Base-by-base conservation (phyloP, 1,140 invertebrate species). In the Ceratosolen fusciceps region DNA sequence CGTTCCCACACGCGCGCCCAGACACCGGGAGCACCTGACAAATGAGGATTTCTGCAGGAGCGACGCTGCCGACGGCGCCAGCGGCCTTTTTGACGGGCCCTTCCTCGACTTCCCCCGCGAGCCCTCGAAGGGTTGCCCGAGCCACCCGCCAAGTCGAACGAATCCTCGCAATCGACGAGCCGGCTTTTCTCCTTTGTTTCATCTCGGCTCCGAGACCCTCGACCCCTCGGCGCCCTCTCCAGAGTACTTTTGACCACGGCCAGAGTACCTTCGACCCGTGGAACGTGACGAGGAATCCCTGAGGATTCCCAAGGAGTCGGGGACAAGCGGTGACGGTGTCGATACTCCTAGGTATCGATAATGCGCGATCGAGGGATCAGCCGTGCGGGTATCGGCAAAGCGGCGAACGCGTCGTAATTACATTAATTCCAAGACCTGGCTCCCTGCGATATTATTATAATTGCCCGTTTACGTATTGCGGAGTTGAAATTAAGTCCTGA, bases 21-120 rank as follows among this genome's bases (percentile, higher is more conserved):
- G 43, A 10, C 62, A 31, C 14, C 75, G 34, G 47, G 47, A 43
- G 31, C 26, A 74, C 26, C 24, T 74, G 70, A 74, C 78, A 74
- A 80, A 79, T 74, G 77, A 79, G 77, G 31, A 65, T 56, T 74
- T 67, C 26, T n/a, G n/a, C 77, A 62, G 49, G 21, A 21, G 21
- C 37, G 21, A 1, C 43, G 16, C 21, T 72, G 16, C 31, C 39
- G 47, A 19, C 43, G 72, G 78, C 72, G 78, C 78, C 78, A 74
- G n/a, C 26, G 49, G 77, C 31, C 78, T 72, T 74, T 80, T 58
- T 56, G 72, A 74, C 72, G 78, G 62, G 12, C 39, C 65, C 49
- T 49, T 52, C 34, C 37, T 39, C 31, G 16, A 54, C 49, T 49
- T 52, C 34, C 37, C 26, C 31, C 31, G 72, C 7, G 12, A 19